Evolutionary conservation across 2,888 invertebrate genomes (phyloP).

Genomic region (Agrochola circellaris): DNA sequence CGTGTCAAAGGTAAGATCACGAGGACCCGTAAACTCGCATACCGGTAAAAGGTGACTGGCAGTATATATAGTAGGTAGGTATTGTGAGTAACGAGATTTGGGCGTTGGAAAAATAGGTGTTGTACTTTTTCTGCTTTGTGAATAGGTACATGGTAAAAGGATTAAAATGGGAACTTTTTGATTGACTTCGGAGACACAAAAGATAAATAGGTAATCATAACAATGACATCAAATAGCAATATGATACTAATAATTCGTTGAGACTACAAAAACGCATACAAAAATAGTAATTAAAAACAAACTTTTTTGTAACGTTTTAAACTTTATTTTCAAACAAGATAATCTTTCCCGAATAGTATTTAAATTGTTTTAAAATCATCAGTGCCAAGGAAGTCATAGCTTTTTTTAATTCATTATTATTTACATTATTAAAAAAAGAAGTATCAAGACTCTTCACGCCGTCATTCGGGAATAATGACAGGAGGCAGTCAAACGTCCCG

Average conservation of each 20-base stretch:
- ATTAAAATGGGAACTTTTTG: neutral
- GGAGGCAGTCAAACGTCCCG: constrained; percentile 80
- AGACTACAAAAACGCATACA: no score
- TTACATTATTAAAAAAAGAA: constrained; percentile 38
- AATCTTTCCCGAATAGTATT: no score
- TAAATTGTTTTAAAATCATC: neutral
- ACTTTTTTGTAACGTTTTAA: no score
- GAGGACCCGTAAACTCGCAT: constrained; percentile 46
- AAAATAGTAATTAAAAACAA: no score
- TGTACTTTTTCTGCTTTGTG: constrained; percentile 3
- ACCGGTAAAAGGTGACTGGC: constrained; percentile 58
- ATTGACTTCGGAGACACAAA: neutral
- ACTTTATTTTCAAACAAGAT: no score
- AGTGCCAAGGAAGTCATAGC: no score
- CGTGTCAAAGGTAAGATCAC: constrained; percentile 68
- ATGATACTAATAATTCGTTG: neutral
- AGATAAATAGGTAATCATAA: neutral
- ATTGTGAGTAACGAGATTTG: constrained; percentile 36
- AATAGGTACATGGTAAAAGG: neutral
- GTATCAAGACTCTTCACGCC: constrained; percentile 72
- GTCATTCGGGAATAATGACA: constrained; percentile 77
- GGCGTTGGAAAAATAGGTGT: constrained; percentile 21
- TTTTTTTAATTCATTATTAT: neutral
- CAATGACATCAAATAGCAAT: neutral
- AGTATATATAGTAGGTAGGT: constrained; percentile 20